These are phyloP conservation scores for Ditula angustiorana DNA, from an alignment of 2,888 invertebrate species.

Conservation along the genomic window DNA sequence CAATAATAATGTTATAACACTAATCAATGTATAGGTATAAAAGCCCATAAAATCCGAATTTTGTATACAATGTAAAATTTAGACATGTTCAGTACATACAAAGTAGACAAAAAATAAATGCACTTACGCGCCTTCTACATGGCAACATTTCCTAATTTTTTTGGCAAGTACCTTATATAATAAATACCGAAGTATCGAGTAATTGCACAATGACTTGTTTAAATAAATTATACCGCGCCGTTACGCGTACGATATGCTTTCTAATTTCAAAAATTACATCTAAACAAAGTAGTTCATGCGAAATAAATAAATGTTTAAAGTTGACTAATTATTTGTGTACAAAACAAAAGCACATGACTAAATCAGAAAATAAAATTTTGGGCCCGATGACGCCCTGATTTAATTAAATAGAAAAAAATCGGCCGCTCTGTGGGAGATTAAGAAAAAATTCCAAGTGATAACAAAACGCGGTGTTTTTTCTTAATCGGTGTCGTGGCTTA, in stretches of 20 bases:
- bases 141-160: slow-evolving; percentile 70
- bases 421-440: slow-evolving; percentile 7
- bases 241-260: slow-evolving; percentile 28
- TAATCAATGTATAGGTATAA: slow-evolving; percentile 69
- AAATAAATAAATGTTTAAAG: slow-evolving; percentile 38
- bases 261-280: slow-evolving; percentile 25
- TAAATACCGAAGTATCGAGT: slow-evolving; percentile 50
- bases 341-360: slow-evolving; percentile 44
- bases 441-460: slow-evolving; percentile 24
- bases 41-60: slow-evolving; percentile 71
- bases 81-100: slow-evolving; percentile 59
- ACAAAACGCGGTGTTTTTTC: slow-evolving; percentile 44
- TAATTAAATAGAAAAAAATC: slow-evolving; percentile 44
- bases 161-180: slow-evolving; percentile 68
- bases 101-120: slow-evolving; percentile 77
- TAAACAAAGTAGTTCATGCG: slow-evolving; percentile 30
- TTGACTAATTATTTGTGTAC: slow-evolving; percentile 46
- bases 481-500: slow-evolving; percentile 53
- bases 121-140: slow-evolving; percentile 75
- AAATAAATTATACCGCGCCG: slow-evolving; percentile 7
- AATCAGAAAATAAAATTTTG: slow-evolving; percentile 49
- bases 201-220: slow-evolving; percentile 59
- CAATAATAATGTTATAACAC: slow-evolving; percentile 69
- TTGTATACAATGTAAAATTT: slow-evolving; percentile 65
- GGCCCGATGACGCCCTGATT: slow-evolving; percentile 50